phyloP scores from a whole-genome alignment of 2,797 vertebrate genomes.

The Tenualosa thibaudeaui region DNA sequence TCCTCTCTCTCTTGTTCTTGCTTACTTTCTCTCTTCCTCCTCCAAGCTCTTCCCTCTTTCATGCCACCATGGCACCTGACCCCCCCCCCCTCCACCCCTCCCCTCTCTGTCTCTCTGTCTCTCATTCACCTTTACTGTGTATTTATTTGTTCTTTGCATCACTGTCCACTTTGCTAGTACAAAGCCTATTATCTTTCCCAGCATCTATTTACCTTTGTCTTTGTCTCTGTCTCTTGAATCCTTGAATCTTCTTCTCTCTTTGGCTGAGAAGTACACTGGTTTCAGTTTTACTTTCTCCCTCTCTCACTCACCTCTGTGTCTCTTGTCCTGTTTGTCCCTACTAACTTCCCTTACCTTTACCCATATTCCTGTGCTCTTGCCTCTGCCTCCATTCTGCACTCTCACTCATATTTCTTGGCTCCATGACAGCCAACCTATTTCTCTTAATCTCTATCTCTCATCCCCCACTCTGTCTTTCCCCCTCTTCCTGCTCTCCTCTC shows the following conservation, averaged over 20 bases:
- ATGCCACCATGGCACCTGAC: no score
- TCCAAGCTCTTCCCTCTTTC: no score
- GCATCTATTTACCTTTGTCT: no score
- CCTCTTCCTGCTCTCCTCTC: not conserved
- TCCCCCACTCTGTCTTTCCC: not conserved
- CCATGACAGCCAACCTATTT: not conserved
- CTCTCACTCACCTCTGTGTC: not conserved
- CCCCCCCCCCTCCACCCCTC: no score
- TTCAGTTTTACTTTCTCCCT: not conserved
- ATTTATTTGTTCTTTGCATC: no score
- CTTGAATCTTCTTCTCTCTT: no score
- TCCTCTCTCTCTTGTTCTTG: conserved; percentile 31
- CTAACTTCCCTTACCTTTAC: not conserved
- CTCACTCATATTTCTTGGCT: not conserved
- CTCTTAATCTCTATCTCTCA: not conserved
- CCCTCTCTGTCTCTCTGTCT: no score
- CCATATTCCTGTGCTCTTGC: not conserved
- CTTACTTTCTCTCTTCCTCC: conserved; percentile 1
- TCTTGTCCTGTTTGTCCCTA: not conserved
- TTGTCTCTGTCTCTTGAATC: no score
- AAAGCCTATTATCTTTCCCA: no score
- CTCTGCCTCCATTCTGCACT: not conserved
- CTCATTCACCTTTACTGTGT: no score
- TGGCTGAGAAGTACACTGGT: not conserved
- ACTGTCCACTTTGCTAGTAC: no score